A percentile compares a stretch with the other conserved stretches of the same genome.
These are phyloP conservation scores for Siniperca obscura DNA, from an alignment of 2,797 vertebrate genomes.

Conservation along the genomic window DNA sequence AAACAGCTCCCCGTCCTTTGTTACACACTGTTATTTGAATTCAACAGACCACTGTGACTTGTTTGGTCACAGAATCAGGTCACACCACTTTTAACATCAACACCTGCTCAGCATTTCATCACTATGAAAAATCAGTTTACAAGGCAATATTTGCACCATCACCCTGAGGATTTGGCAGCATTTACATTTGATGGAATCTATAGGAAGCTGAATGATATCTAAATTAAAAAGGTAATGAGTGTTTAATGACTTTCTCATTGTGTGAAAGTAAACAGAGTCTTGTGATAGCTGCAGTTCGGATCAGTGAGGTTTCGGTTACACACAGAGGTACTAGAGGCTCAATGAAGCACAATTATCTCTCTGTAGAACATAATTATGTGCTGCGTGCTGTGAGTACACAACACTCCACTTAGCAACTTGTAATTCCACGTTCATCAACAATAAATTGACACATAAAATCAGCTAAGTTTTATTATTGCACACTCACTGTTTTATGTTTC, in stretches of 20 bases:
- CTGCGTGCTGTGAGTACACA: background rate
- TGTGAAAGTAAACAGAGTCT: slow-evolving; percentile 36
- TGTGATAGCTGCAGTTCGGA: slow-evolving; percentile 14
- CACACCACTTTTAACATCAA: background rate
- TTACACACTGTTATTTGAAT: slow-evolving; percentile 56
- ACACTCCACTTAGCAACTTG: background rate
- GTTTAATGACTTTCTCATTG: slow-evolving; percentile 55
- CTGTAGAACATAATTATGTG: slow-evolving; percentile 8
- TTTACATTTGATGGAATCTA: slow-evolving; percentile 23
- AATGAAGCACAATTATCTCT: slow-evolving; percentile 20
- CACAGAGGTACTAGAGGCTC: slow-evolving; percentile 16
- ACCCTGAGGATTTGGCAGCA: slow-evolving; percentile 13
- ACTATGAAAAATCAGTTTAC: slow-evolving; percentile 16
- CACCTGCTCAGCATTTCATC: slow-evolving; percentile 41
- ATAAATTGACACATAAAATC: slow-evolving; percentile 29
- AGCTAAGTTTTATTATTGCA: background rate
- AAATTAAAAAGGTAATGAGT: slow-evolving; percentile 58
- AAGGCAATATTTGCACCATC: slow-evolving; percentile 21
- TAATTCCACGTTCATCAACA: slow-evolving; percentile 14
- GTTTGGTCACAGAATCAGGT: slow-evolving; percentile 32
- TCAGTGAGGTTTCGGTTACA: slow-evolving; percentile 14
- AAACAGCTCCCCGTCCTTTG: slow-evolving; percentile 46
- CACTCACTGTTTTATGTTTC: background rate
- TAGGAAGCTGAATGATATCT: slow-evolving; percentile 12
- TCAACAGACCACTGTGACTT: slow-evolving; percentile 46